Evolutionary conservation across 2,888 invertebrate species (phyloP), one percentile per base, ranked within the genome.

Genomic region (Carpatolechia fugitivella): DNA sequence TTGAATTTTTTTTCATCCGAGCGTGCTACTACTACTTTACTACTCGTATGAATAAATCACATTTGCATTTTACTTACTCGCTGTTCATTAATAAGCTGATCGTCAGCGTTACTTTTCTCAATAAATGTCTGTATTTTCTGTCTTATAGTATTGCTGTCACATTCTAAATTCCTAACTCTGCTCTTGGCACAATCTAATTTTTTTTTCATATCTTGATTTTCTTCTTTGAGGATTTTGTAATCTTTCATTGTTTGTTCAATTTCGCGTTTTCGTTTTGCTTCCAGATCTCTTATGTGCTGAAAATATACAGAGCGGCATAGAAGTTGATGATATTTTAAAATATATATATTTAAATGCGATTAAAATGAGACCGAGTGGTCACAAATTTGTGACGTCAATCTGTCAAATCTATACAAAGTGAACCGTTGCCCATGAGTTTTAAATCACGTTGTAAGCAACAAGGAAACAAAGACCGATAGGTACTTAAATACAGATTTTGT

Each of bases 121-220:
- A 92, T 87, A 57, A 94, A 77, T 0, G 92, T 91, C 36, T 85
- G 83, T 58, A 93, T 85, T 64, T 93, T 94, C 33, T 91, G 88
- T 69, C 93, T 93, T 30, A 92, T 79, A 0, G 82, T 84, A 0
- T 82, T 82, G 11, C 91, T 75, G 58, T 96, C 95, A 55, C 92
- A 92, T 65, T 94, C 94, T 18, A 96, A 78, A 51, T 93, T 94
- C 69, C 92, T 92, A 56, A 93, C 92, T 63, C 96, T 91, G 30
- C 94, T 94, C 72, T 91, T 93, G 0, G 92, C 82, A 0, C 92
- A 93, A n/a, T 94, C 93, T 1, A 93, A 72, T 72, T 93, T 95
- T 57, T 86, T 92, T 63, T 92, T 93, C 5, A 92, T 73, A 0
- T 92, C 92, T 20, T 92, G 92, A 57, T 93, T 82, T 30, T 92